phyloP scores from a whole-genome alignment of 1,140 invertebrate genomes.

The Cydia strobilella region DNA sequence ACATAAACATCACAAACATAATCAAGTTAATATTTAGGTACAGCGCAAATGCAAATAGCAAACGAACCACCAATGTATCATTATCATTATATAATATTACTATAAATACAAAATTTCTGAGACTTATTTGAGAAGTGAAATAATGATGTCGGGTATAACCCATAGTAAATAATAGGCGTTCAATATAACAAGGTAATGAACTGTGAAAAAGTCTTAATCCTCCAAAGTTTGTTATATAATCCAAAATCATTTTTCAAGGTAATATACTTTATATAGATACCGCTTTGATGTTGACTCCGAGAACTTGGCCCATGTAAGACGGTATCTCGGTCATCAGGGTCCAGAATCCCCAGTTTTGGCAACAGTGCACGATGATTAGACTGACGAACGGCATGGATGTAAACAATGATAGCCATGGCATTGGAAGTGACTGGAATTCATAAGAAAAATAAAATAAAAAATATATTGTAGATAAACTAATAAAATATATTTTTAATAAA shows the following conservation, averaged over 20 bases:
- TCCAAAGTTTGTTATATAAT: not conserved
- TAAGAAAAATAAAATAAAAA: not conserved
- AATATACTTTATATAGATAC: conserved; percentile 33
- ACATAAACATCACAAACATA: no score
- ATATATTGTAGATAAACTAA: conserved; percentile 34
- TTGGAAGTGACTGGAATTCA: conserved; percentile 42
- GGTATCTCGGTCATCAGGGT: conserved; percentile 92
- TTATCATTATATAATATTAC: no score
- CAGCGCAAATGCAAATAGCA: no score
- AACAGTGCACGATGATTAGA: conserved; percentile 87
- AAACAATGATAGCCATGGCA: conserved; percentile 87
- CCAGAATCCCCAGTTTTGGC: conserved; percentile 94
- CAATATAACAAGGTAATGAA: no score
- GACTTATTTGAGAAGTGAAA: no score
- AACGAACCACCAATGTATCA: no score
- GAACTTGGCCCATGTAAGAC: conserved; percentile 88
- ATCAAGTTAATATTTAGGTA: no score
- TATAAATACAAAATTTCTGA: no score
- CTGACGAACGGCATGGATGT: conserved; percentile 89
- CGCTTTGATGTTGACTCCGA: conserved; percentile 86
- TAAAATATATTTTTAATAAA: not conserved
- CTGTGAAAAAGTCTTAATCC: no score
- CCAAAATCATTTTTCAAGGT: not conserved
- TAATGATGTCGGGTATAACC: no score
- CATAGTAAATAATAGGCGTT: no score